Evolutionary conservation across 1,140 invertebrate species (phyloP).

Genomic region (Pseudomyrmex concolor): DNA sequence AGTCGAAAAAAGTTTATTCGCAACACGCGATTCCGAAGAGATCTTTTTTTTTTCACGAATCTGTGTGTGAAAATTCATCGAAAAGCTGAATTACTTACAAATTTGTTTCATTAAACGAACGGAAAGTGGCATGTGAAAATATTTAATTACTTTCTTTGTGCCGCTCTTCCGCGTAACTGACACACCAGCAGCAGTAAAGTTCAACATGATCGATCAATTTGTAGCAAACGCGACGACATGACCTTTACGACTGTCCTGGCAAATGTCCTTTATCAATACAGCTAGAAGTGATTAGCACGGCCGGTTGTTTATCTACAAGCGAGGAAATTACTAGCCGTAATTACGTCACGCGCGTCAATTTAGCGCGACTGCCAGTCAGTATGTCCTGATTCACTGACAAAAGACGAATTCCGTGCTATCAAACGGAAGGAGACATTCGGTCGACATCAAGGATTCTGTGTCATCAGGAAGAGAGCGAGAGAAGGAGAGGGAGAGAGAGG

Average conservation of each 20-base stretch:
- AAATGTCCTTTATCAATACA: slow-evolving; percentile 42
- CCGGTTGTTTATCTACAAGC: slow-evolving; percentile 15
- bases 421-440: slow-evolving; percentile 47
- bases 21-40: slow-evolving; percentile 23
- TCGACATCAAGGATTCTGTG: slow-evolving; percentile 20
- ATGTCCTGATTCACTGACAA: slow-evolving; percentile 35
- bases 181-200: not conserved
- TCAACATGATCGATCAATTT: not conserved
- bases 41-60: slow-evolving; percentile 33
- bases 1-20: slow-evolving; percentile 43
- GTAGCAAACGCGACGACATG: not conserved
- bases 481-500: not conserved
- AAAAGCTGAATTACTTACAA: slow-evolving; percentile 18
- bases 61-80: not conserved
- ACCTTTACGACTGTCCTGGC: not conserved
- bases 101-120: slow-evolving; percentile 2
- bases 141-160: not conserved
- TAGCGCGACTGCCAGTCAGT: slow-evolving; percentile 26
- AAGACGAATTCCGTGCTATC: slow-evolving; percentile 46
- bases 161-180: not conserved
- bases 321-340: slow-evolving; percentile 49
- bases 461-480: not conserved
- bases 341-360: slow-evolving; percentile 50
- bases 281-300: not conserved
- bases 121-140: slow-evolving; percentile 7